Base-by-base conservation (phyloP, 1,140 invertebrate genomes). In the Microplitis demolitor region DNA sequence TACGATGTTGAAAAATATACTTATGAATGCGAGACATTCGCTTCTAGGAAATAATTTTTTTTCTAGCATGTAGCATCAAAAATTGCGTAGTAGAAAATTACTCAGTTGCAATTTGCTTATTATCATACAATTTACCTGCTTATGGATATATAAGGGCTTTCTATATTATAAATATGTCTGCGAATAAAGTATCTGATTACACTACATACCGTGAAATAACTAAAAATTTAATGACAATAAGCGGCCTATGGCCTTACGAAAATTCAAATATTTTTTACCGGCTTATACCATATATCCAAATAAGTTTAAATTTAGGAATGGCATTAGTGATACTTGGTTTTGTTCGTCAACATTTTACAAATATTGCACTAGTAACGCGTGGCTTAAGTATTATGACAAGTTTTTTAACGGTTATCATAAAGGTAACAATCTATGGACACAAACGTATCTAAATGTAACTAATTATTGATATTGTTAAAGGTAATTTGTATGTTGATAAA, bases 351-450 rank as follows among this genome's bases (percentile, higher is more conserved):
- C 14, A 71, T 56, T 14, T 39, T 37, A 39, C 50, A 4, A 62
- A 37, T 56, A n/a, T 71, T 33, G 13, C 8, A 4, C 24, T 63
- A 2, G 13, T 63, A 6, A 34, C 53, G 1, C 60, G 50, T 56
- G 62, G 62, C 6, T n/a, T 71, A 37, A 63, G 61, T 13, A 64
- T 71, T 31, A 51, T 62, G 14, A 71, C 51, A 14, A 71, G 69
- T 37, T 37, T 56, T 4, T 9, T 64, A 8, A 24, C 62, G 53
- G 34, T 53, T n/a, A 45, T 66, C 4, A 4, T 71, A 6, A 66
- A 71, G 16, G 69, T 71, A 70, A 50, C 2, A 64, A 5, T 33
- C 4, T 31, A 3, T 1, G 9, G 2, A 14, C 50, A 14, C 45
- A 56, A 14, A 14, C 5, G 9, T 24, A 56, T 56, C 8, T 4